Evolutionary conservation across 37 sponge, comb jelly and placozoan genomes (phyloP), one percentile per base, ranked within the genome.

Genomic region (Beroe forskalii): DNA sequence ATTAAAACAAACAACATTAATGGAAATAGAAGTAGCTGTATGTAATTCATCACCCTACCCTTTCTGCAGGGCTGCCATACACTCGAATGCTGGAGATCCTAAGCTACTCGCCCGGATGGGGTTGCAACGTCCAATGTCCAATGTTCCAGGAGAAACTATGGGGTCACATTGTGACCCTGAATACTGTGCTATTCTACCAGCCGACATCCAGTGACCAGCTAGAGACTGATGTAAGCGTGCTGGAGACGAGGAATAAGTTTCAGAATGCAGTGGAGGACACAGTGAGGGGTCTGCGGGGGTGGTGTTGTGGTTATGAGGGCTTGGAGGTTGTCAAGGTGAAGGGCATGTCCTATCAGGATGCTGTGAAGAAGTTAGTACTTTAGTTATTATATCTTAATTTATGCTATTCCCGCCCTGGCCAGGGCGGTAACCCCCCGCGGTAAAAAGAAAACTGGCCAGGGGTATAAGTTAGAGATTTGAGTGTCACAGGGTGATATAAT

Each of bases 131-230:
- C 0, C n/a, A 41, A 12, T 80, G 86, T 25, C 86, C 86, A 43
- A 43, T 80, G 4, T 80, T 80, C 55, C 23, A 25, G 31, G 86
- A 80, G n/a, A 41, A 80, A 80, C 86, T 80, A 25, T 80, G 86
- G 86, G 22, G 25, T 4, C 55, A 44, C 28, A 3, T 80, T 0
- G 4, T 20, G 25, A 43, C 37, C 12, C 86, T 1, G 28, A 48
- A 80, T 20, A 35, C 55, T 44, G 30, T 80, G n/a, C 42, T 22
- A 19, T 80, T 80, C 55, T 80, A 80, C 31, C 6, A 1, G 0
- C 86, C 86, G 20, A n/a, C n/a, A n/a, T 27, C 44, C 72, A 4
- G 1, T 63, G 66, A 63, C 17, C 30, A 3, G 27, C 66, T 63
- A 24, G 66, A 63, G 30, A 63, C 25, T 63, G 66, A 63, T 17